phyloP scores from a whole-genome alignment of 2,113 vertebrate genomes.

The Lagopus leucura region DNA sequence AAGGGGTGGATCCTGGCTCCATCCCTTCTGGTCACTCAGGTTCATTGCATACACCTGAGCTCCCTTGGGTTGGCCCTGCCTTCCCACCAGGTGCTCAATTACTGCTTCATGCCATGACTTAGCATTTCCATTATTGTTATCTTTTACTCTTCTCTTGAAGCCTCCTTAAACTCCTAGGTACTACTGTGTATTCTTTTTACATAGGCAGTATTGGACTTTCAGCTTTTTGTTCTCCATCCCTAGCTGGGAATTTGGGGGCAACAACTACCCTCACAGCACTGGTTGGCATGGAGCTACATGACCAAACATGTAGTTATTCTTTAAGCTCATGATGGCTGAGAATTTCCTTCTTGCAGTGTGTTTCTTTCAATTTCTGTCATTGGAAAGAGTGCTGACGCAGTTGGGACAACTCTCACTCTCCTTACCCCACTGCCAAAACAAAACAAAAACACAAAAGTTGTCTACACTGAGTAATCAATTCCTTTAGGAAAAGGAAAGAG shows the following conservation, averaged over 20 bases:
- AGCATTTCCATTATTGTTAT: no score
- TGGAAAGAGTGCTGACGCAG: background rate
- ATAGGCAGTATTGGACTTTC: background rate
- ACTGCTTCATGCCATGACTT: no score
- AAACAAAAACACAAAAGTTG: background rate
- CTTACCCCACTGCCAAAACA: background rate
- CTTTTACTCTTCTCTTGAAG: background rate
- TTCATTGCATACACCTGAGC: no score
- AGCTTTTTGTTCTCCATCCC: background rate
- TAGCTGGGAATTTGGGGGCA: background rate
- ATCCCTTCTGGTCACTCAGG: no score
- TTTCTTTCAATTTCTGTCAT: background rate
- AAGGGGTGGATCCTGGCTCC: no score
- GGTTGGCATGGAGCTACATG: background rate
- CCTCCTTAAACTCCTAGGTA: background rate
- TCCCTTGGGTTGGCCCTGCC: no score
- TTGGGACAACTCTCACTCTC: background rate
- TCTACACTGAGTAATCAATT: background rate
- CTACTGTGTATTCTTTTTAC: background rate
- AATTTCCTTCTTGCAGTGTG: background rate
- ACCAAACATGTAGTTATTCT: background rate
- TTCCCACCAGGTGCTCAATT: no score
- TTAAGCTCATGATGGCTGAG: background rate
- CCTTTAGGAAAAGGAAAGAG: background rate
- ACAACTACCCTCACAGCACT: background rate